Conservation (phyloP, 1,140 invertebrate species). For the Drosophila pachea region DNA sequence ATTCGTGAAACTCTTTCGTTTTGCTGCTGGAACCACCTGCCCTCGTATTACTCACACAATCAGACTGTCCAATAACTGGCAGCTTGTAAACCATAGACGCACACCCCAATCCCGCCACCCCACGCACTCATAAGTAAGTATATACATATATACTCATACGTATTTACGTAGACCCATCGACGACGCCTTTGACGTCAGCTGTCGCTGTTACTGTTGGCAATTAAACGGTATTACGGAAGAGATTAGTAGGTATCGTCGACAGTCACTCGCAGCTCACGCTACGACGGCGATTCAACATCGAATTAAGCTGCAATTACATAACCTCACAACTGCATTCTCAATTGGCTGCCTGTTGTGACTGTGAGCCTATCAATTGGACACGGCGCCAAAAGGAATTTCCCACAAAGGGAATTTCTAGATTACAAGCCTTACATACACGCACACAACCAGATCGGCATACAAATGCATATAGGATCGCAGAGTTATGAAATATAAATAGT, state of each 20-base stretch:
- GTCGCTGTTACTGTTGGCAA: slow-evolving; percentile 38
- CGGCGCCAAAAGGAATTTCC: slow-evolving; percentile 3
- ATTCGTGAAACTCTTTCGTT: slow-evolving; percentile 6
- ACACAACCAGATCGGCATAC: neutral
- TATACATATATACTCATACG: neutral
- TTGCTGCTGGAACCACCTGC: slow-evolving; percentile 27
- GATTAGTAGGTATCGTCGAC: slow-evolving; percentile 39
- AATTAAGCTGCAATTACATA: slow-evolving; percentile 22
- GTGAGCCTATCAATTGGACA: slow-evolving; percentile 39
- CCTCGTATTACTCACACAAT: slow-evolving; percentile 52
- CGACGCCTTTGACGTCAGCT: slow-evolving; percentile 57
- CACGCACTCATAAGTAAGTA: neutral
- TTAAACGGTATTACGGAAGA: slow-evolving; percentile 45
- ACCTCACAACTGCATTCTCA: neutral
- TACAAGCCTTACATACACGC: neutral
- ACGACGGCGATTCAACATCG: slow-evolving; percentile 19
- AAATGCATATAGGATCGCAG: neutral
- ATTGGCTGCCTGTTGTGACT: slow-evolving; percentile 9
- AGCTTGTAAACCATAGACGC: slow-evolving; percentile 7
- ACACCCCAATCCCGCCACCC: neutral
- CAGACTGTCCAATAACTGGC: slow-evolving; percentile 23
- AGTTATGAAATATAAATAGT: slow-evolving; percentile 15
- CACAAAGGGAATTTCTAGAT: neutral
- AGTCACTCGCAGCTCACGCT: slow-evolving; percentile 2
- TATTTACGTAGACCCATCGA: slow-evolving; percentile 4